Base-by-base conservation (phyloP, 2,113 vertebrate genomes). In the Solenodon paradoxus region DNA sequence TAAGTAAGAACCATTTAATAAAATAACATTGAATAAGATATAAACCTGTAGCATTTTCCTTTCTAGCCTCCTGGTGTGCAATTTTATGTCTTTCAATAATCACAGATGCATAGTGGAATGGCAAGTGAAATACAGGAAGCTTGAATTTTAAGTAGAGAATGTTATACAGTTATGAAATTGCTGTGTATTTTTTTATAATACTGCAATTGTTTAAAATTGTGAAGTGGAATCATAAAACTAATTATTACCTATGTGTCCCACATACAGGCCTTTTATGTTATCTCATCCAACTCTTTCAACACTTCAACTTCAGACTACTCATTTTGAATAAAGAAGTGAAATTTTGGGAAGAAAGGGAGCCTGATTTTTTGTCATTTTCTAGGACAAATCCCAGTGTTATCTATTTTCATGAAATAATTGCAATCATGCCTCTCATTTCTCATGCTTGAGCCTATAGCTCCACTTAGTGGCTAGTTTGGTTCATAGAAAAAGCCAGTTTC, bases 381-480 rank as follows among this genome's bases (percentile, higher is more conserved):
- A 42, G 2, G n/a, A 45, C 40, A 64, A 68, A 11, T 42, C 17
- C 53, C 4, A 26, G 63, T 71, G 4, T n/a, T 79, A 79, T 61
- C 38, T 82, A 40, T 59, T 96, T 94, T 59, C 66, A 78, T 47
- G 38, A 93, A 81, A 94, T 55, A 90, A 77, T 40, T 75, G 19
- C 82, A 68, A 2, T 12, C 9, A 19, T 38, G 30, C 0, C 20
- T 53, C 32, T 68, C 8, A 61, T 75, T 90, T 95, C 57, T 93
- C 53, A 97, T 82, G 78, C n/a, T 45, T 95, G 77, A 69, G 12
- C 45, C 42, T 95, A 74, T 85, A 95, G 90, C 87, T 45, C 97
- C 96, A 89, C 94, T 88, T 96, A 96, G 97, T 96, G 97, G 96
- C 38, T 84, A 57, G 7, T 69, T 77, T 78, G 49, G 15, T 78